These are phyloP conservation scores for Aradophagus sp. DNA, from an alignment of 1,140 invertebrate genomes.

Conservation along the genomic window DNA sequence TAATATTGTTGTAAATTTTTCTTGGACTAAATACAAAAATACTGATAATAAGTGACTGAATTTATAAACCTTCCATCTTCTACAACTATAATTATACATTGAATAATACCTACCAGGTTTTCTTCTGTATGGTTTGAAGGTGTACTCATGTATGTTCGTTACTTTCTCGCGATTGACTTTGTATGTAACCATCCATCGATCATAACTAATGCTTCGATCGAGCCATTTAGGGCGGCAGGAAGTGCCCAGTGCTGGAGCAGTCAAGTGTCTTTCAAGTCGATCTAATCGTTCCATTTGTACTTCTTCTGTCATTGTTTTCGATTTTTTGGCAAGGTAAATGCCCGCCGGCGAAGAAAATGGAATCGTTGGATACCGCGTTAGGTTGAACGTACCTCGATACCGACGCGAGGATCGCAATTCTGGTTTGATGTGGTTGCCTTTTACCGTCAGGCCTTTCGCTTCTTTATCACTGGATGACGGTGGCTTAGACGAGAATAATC, in stretches of 20 bases:
- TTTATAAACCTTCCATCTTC: too few relatives aligned
- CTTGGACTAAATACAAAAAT: too few relatives aligned
- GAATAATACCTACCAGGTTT: conserved; percentile 71
- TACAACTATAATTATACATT: too few relatives aligned
- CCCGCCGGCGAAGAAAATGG: conserved; percentile 78
- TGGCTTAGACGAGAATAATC: conserved; percentile 58
- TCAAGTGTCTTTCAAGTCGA: conserved; percentile 74
- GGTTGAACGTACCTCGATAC: conserved; percentile 71
- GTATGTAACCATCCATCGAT: conserved; percentile 67
- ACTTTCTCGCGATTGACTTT: conserved; percentile 72
- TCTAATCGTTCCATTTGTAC: conserved; percentile 76
- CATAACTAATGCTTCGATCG: conserved; percentile 65
- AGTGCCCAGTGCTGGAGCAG: conserved; percentile 70
- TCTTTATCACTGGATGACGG: conserved; percentile 20
- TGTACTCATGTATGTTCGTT: conserved; percentile 74
- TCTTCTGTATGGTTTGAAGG: conserved; percentile 67
- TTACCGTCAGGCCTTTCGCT: not conserved
- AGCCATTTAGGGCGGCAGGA: conserved; percentile 73
- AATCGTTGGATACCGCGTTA: conserved; percentile 74
- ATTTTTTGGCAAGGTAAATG: conserved; percentile 73
- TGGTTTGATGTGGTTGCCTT: conserved; percentile 16
- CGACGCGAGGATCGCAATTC: conserved; percentile 69
- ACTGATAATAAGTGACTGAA: too few relatives aligned
- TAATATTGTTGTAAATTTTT: too few relatives aligned
- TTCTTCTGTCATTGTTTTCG: conserved; percentile 74